Base-by-base conservation (phyloP, 2,888 invertebrate genomes). In the Iphiclides podalirius region DNA sequence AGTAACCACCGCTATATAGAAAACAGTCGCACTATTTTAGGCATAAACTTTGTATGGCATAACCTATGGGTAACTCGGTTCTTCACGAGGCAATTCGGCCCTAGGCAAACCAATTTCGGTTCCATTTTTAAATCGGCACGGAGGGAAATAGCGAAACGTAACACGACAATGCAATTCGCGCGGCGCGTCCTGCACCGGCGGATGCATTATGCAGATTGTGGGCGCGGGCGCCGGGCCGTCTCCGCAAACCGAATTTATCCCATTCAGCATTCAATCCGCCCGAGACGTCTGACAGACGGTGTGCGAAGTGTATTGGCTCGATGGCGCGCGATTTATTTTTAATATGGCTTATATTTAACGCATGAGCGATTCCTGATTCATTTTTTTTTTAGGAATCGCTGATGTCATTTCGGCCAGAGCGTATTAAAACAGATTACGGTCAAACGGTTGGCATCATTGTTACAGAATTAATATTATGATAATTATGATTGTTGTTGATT, bases 211-310 rank as follows among this genome's bases (percentile, higher is more conserved):
- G 83, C 65, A 84, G 80, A 84, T 83, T 83, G 82, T 63, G 64
- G 73, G 61, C 57, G 53, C 64, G 68, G 59, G 65, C 73, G 72
- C 66, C 71, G 67, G 60, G 66, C 69, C 74, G 79, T 70, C 72
- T 60, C 64, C 63, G 67, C 73, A 77, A 80, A 80, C 82, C 75
- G 83, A 84, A 83, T 86, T 87, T 86, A 87, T 87, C 86, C 70
- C 79, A 83, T 82, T 82, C 83, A 75, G 82, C 80, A 86, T 87
- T 83, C 86, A 81, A 78, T 79, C 70, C 78, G 70, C 67, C 69
- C 64, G 67, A 72, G 75, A 75, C 84, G 81, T 84, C 82, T 82
- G 83, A 75, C 75, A 72, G 63, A 59, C 61, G 65, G 58, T 68
- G 70, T 59, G 70, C 72, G 74, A 74, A 75, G 71, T 72, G 57